A percentile compares a stretch with the other conserved stretches of the same genome.
phyloP scores from a whole-genome alignment of 2,113 vertebrate species.

The Menura novaehollandiae region DNA sequence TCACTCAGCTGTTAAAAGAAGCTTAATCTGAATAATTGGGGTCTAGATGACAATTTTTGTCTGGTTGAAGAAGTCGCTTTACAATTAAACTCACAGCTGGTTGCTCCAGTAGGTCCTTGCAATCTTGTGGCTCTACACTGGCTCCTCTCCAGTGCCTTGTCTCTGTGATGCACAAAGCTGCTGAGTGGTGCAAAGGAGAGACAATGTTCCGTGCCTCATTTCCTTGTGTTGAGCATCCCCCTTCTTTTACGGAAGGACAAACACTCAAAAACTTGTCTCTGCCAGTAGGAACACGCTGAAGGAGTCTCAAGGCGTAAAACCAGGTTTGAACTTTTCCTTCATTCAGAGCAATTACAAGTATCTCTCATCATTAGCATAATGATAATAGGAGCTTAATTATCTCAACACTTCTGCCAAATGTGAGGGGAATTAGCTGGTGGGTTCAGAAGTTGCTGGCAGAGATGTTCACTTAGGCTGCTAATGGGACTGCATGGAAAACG shows the following conservation, averaged over 20 bases:
- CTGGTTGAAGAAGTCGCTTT: background rate
- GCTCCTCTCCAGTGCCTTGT: background rate
- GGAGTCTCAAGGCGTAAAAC: background rate
- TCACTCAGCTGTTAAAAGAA: background rate
- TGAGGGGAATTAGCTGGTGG: background rate
- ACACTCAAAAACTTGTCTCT: background rate
- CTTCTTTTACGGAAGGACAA: background rate
- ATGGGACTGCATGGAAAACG: background rate
- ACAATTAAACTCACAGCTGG: background rate
- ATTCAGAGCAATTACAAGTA: background rate
- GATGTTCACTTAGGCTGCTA: background rate
- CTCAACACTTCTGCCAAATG: background rate
- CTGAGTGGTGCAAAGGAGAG: background rate
- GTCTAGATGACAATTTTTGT: background rate
- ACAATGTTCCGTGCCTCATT: background rate
- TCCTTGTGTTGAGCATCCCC: background rate
- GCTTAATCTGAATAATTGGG: background rate
- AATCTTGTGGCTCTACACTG: background rate
- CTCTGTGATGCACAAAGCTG: background rate
- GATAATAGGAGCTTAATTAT: background rate
- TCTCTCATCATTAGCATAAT: background rate
- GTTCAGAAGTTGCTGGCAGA: background rate
- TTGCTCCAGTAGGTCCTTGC: background rate
- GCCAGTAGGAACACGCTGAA: background rate
- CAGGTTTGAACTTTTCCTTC: background rate